phyloP scores from a whole-genome alignment of 2,797 vertebrate species.

The Myotis vivesi region DNA sequence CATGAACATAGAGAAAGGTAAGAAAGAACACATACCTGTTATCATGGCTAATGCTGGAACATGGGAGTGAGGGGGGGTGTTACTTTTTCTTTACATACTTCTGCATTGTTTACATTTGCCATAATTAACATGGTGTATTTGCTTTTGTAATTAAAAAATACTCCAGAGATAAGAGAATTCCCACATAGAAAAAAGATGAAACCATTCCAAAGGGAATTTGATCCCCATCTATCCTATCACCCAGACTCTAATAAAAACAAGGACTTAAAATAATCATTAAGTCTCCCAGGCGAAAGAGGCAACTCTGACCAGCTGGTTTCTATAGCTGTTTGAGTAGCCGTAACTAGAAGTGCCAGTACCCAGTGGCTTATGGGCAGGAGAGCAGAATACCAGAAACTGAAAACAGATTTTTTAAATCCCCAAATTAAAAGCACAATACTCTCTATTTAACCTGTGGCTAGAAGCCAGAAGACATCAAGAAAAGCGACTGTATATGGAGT shows the following conservation, averaged over 20 bases:
- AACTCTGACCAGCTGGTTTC: background rate
- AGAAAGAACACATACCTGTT: background rate
- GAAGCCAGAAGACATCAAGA: background rate
- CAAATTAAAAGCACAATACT: background rate
- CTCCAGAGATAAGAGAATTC: background rate
- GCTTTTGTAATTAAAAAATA: conserved; percentile 17
- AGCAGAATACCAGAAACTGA: background rate
- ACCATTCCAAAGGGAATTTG: background rate
- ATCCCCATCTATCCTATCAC: background rate
- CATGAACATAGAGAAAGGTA: background rate
- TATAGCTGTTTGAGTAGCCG: background rate
- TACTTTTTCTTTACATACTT: background rate
- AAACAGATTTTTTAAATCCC: background rate
- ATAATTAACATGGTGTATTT: background rate
- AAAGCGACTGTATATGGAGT: background rate
- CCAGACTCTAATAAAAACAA: background rate
- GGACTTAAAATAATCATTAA: background rate
- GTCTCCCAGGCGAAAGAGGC: background rate
- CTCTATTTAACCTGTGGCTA: background rate
- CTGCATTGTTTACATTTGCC: background rate
- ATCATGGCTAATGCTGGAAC: background rate
- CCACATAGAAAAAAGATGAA: background rate
- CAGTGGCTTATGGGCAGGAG: background rate
- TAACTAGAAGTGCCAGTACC: background rate
- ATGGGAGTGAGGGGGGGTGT: background rate